phyloP scores from a whole-genome alignment of 2,797 vertebrate species.

The Bradypus variegatus region DNA sequence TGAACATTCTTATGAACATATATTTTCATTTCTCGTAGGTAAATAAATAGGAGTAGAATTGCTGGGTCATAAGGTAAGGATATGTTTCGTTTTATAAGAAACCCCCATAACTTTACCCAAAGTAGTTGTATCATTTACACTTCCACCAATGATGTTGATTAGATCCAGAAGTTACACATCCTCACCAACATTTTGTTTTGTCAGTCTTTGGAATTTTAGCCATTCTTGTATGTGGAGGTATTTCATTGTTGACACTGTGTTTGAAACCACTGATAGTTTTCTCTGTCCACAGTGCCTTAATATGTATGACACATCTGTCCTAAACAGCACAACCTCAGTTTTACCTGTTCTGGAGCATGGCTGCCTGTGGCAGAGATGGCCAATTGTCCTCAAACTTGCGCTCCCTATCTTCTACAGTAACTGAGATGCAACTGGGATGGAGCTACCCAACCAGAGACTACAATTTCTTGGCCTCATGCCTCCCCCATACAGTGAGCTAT shows the following conservation, averaged over 20 bases:
- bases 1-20: background rate
- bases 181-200: background rate
- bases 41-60: background rate
- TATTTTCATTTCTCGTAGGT: background rate
- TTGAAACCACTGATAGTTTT: background rate
- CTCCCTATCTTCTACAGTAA: background rate
- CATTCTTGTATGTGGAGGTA: background rate
- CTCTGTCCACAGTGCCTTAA: background rate
- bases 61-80: too few relatives aligned
- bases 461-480: background rate
- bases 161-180: background rate
- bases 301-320: background rate
- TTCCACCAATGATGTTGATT: background rate
- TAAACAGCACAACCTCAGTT: background rate
- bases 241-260: background rate
- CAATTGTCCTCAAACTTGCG: background rate
- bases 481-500: background rate
- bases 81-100: background rate
- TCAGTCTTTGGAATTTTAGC: background rate
- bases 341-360: background rate
- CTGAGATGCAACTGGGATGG: background rate
- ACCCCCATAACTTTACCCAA: background rate
- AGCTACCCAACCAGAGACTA: background rate
- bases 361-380: background rate
- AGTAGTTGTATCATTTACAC: background rate